Evolutionary conservation across 2,888 invertebrate genomes (phyloP).

Genomic region (Poecilobothrus nobilitatus): DNA sequence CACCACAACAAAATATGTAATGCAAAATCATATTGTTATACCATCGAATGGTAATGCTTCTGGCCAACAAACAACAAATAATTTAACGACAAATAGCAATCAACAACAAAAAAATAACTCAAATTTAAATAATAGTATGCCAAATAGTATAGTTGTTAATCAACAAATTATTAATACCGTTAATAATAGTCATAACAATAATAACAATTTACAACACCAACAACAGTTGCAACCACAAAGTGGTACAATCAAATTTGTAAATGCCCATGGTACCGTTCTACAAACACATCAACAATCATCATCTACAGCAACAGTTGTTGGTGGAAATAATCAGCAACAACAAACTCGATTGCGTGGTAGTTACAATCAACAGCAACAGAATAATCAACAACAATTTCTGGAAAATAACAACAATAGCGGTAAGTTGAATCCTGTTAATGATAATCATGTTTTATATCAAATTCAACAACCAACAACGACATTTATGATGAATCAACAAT

Average conservation of each 20-base stretch:
- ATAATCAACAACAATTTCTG: conserved; percentile 16
- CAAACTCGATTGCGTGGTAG: conserved; percentile 22
- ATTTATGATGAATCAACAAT: conserved; percentile 20
- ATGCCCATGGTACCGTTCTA: conserved; percentile 42
- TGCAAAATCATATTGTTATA: conserved; percentile 23
- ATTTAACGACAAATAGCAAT: conserved; percentile 16
- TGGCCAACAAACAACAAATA: conserved; percentile 9
- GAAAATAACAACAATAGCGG: conserved; percentile 19
- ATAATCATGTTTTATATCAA: conserved; percentile 23
- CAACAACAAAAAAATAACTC: conserved; percentile 14
- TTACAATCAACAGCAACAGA: conserved; percentile 18
- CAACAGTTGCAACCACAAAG: conserved; percentile 10
- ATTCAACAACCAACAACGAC: conserved; percentile 25
- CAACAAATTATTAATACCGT: conserved; percentile 25
- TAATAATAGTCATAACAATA: conserved; percentile 20
- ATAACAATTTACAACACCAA: background rate
- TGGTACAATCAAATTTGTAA: conserved; percentile 42
- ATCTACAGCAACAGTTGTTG: conserved; percentile 19
- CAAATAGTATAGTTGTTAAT: conserved; percentile 26
- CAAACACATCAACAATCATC: conserved; percentile 34
- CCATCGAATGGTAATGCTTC: conserved; percentile 12
- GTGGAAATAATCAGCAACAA: conserved; percentile 22
- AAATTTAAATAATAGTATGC: conserved; percentile 15
- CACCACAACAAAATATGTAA: conserved; percentile 21
- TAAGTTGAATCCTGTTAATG: conserved; percentile 19